A percentile compares a stretch with the other conserved stretches of the same genome.
phyloP scores from a whole-genome alignment of 2,888 invertebrate species.

The Cosmia trapezina region DNA sequence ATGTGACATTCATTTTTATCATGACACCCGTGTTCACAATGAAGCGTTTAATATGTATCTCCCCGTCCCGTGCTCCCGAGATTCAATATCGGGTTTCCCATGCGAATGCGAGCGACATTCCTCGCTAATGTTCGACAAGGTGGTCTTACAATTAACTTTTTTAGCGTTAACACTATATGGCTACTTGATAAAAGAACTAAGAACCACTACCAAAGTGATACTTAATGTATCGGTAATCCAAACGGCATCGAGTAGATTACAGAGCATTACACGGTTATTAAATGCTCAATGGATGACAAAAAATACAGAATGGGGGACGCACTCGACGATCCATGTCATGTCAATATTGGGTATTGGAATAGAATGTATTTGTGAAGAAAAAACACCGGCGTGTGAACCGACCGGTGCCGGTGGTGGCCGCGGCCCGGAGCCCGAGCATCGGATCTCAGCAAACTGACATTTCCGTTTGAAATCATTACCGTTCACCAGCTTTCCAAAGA shows the following conservation, averaged over 20 bases:
- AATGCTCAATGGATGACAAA: conserved; percentile 61
- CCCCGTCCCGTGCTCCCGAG: conserved; percentile 69
- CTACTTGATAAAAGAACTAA: conserved; percentile 21
- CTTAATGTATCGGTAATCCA: conserved; percentile 31
- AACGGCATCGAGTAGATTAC: conserved; percentile 31
- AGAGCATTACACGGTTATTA: conserved; percentile 59
- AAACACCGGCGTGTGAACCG: conserved; percentile 82
- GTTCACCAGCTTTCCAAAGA: conserved; percentile 73
- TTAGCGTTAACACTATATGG: conserved; percentile 19
- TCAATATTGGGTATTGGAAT: conserved; percentile 79
- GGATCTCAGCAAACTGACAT: conserved; percentile 84
- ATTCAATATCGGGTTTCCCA: conserved; percentile 77
- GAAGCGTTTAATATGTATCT: conserved; percentile 71
- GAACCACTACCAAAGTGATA: conserved; percentile 21
- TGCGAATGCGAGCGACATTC: conserved; percentile 79
- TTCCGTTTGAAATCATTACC: conserved; percentile 81
- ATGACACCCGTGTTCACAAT: conserved; percentile 67
- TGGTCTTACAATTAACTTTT: conserved; percentile 70
- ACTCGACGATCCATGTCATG: conserved; percentile 71
- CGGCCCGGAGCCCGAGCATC: conserved; percentile 63
- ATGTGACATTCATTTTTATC: conserved; percentile 72
- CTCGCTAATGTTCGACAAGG: conserved; percentile 71
- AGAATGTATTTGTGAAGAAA: conserved; percentile 75
- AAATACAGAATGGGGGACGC: conserved; percentile 60
- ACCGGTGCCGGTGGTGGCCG: conserved; percentile 64